These are phyloP conservation scores for Apotomis turbidana DNA, from an alignment of 2,888 invertebrate species.

Conservation along the genomic window DNA sequence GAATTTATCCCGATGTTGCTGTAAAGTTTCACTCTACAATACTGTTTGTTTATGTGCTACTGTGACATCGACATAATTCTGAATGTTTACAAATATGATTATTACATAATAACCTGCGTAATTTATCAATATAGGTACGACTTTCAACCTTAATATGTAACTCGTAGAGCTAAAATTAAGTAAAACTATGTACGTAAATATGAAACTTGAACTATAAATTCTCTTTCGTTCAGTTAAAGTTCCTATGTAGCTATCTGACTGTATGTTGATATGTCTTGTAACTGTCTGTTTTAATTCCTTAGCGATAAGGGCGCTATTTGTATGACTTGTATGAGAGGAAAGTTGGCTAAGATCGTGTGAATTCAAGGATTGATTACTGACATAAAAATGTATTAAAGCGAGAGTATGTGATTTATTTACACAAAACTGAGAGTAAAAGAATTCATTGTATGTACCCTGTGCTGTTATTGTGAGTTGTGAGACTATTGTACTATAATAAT, in stretches of 20 bases:
- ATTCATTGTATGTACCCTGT: not conserved
- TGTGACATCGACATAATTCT: slow-evolving; percentile 22
- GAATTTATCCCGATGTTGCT: too few relatives aligned
- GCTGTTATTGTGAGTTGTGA: too few relatives aligned
- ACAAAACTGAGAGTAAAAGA: slow-evolving; percentile 16
- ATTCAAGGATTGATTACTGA: slow-evolving; percentile 11
- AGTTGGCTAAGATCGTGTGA: slow-evolving; percentile 14
- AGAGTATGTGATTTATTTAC: slow-evolving; percentile 24
- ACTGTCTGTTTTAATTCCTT: not conserved
- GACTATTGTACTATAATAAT: too few relatives aligned
- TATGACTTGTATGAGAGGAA: not conserved
- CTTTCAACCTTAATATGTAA: not conserved
- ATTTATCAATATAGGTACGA: not conserved
- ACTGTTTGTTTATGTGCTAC: not conserved
- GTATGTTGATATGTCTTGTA: not conserved
- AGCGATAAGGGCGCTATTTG: not conserved
- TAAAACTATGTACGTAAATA: too few relatives aligned
- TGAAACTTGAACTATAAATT: too few relatives aligned
- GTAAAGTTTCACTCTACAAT: not conserved
- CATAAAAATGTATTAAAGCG: slow-evolving; percentile 13
- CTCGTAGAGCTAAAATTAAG: not conserved
- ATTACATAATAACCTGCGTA: slow-evolving; percentile 17
- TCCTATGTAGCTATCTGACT: slow-evolving; percentile 1
- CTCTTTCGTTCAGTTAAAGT: not conserved
- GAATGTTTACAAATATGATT: slow-evolving; percentile 33